Conservation (phyloP, 1,140 invertebrate species). For the Helicoverpa zea region DNA sequence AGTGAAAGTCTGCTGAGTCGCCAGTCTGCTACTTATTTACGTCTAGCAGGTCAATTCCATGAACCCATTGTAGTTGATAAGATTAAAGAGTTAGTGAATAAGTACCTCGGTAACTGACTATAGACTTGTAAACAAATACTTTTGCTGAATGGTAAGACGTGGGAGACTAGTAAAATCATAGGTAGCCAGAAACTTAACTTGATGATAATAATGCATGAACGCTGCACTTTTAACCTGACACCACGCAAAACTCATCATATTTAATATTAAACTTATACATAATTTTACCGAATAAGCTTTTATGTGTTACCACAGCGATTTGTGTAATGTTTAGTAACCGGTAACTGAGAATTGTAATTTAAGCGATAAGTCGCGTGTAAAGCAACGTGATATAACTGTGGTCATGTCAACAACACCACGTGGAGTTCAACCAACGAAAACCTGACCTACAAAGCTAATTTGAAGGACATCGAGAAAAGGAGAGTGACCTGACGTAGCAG, state of each 20-base stretch:
- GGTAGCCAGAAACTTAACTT: background rate
- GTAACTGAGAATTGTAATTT: background rate
- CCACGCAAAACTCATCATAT: too few relatives aligned
- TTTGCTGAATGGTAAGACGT: conserved; percentile 9
- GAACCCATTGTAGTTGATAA: conserved; percentile 54
- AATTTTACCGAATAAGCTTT: background rate
- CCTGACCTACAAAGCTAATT: conserved; percentile 87
- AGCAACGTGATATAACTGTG: conserved; percentile 54
- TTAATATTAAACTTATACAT: background rate
- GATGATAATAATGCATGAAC: too few relatives aligned
- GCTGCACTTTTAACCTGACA: too few relatives aligned
- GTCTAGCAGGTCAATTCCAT: conserved; percentile 54
- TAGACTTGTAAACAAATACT: conserved; percentile 33
- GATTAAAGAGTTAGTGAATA: conserved; percentile 41
- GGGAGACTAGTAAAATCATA: background rate
- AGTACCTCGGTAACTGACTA: conserved; percentile 11
- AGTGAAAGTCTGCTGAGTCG: conserved; percentile 47
- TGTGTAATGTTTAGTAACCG: background rate
- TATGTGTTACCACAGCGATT: background rate
- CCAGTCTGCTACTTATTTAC: conserved; percentile 51
- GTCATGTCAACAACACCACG: conserved; percentile 77
- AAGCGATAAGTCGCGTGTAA: background rate
- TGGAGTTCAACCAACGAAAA: conserved; percentile 77
- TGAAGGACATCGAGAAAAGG: conserved; percentile 86
- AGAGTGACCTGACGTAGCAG: conserved; percentile 86